A percentile compares a stretch with the other conserved stretches of the same genome.
phyloP scores from a whole-genome alignment of 2,888 invertebrate genomes.

The Drosophila ustulata region DNA sequence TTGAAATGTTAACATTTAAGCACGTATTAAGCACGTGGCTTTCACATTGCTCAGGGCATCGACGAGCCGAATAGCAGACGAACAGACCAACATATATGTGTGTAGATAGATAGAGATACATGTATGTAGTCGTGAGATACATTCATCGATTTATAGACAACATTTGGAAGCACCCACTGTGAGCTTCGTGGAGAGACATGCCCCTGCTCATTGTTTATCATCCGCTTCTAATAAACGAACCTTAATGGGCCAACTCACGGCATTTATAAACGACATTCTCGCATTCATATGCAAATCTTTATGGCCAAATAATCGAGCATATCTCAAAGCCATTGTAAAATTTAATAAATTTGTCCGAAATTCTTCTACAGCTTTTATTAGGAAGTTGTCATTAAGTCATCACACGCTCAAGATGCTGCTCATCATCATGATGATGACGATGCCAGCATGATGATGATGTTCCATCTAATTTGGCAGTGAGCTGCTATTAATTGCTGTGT shows the following conservation, averaged over 20 bases:
- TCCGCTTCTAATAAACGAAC: conserved; percentile 68
- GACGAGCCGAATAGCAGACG: neutral
- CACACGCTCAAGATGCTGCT: conserved; percentile 27
- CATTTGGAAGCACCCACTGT: conserved; percentile 32
- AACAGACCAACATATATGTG: neutral
- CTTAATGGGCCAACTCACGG: conserved; percentile 68
- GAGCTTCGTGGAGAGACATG: conserved; percentile 30
- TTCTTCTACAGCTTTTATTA: conserved; percentile 63
- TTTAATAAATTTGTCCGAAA: conserved; percentile 71
- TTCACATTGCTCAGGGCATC: conserved; percentile 14
- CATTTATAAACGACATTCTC: conserved; percentile 58
- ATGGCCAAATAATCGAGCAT: conserved; percentile 74
- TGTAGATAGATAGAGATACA: neutral
- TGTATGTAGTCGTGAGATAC: conserved; percentile 48
- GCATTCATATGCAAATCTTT: conserved; percentile 71
- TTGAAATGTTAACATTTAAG: conserved; percentile 80
- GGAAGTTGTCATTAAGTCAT: conserved; percentile 78
- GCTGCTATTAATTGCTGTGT: conserved; percentile 71
- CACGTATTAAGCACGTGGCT: conserved; percentile 76
- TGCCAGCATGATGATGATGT: conserved; percentile 20
- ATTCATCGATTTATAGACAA: conserved; percentile 67
- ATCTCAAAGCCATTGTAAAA: conserved; percentile 60
- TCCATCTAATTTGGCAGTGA: conserved; percentile 65
- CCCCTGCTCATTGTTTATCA: conserved; percentile 55
- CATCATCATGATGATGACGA: neutral